Evolutionary conservation across 2,888 invertebrate genomes (phyloP), one percentile per base, ranked within the genome.

Genomic region (Diaprepes abbreviatus): DNA sequence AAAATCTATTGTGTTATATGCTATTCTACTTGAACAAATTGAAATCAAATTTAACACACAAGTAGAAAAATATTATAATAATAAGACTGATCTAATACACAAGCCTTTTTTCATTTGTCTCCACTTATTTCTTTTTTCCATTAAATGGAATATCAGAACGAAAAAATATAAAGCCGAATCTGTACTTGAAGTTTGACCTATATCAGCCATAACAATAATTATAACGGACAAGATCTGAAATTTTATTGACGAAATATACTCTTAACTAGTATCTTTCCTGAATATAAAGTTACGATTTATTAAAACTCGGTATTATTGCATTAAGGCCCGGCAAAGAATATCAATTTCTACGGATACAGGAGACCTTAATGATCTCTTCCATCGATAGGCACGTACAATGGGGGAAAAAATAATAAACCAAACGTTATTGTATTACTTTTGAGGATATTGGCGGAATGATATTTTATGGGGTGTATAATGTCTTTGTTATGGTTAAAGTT

Each of bases 161-260:
- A n/a, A n/a, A n/a, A n/a, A n/a, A n/a, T n/a, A n/a, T n/a, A n/a
- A n/a, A n/a, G n/a, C n/a, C n/a, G n/a, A 31, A 52, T 31, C 52
- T 17, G 28, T 3, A 16, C 12, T 35, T 31, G 10, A 33, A 9
- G 16, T 16, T n/a, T 43, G 16, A 45, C 48, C 60, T 35, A 38
- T 12, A 50, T 21, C 14, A n/a, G 28, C 7, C 28, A 21, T 38
- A 63, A 63, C 40, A 58, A 52, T 45, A 65, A 65, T 65, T 45
- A 77, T 77, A 75, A 75, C 75, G 78, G 74, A 78, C 78, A 79
- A 77, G 78, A 77, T 76, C 77, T 74, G 79, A 79, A 79, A 77
- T 78, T 79, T 79, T 79, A 79, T 80, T 79, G 79, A 79, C 77
- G 79, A 78, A 79, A 79, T 79, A 77, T 78, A 77, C 77, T 75